phyloP scores from a whole-genome alignment of 2,113 vertebrate genomes.

The Caracal caracal region DNA sequence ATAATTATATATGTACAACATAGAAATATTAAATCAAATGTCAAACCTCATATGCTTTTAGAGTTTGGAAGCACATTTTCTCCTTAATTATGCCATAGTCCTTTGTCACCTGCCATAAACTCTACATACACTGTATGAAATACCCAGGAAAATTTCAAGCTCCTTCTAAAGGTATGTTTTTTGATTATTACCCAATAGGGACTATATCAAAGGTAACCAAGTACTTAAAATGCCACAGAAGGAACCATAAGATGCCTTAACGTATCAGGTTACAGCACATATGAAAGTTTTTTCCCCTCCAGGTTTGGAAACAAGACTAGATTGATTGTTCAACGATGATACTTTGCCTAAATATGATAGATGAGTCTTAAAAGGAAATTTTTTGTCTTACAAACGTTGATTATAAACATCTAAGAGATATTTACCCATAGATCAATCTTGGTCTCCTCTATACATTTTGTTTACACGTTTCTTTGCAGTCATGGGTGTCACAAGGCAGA shows the following conservation, averaged over 20 bases:
- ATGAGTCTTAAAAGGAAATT: neutral
- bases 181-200: slow-evolving; percentile 84
- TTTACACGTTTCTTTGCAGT: neutral
- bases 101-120: slow-evolving; percentile 58
- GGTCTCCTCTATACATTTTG: neutral
- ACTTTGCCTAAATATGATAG: neutral
- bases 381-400: slow-evolving; percentile 15
- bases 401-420: neutral
- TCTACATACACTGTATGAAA: slow-evolving; percentile 38
- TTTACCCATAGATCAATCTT: slow-evolving; percentile 50
- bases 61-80: slow-evolving; percentile 47
- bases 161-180: slow-evolving; percentile 76
- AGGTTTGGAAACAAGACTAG: slow-evolving; percentile 55
- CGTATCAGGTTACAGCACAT: slow-evolving; percentile 76
- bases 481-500: neutral
- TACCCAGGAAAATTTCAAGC: slow-evolving; percentile 68
- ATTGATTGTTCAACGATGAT: neutral
- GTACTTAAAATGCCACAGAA: slow-evolving; percentile 85
- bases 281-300: neutral
- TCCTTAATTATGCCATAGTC: neutral
- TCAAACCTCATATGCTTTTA: slow-evolving; percentile 20
- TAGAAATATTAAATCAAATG: slow-evolving; percentile 37
- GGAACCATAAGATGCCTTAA: slow-evolving; percentile 79
- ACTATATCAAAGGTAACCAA: slow-evolving; percentile 85
- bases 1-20: slow-evolving; percentile 53